Conservation (phyloP, 2,888 invertebrate genomes). For the Lasioglossum villosulum region DNA sequence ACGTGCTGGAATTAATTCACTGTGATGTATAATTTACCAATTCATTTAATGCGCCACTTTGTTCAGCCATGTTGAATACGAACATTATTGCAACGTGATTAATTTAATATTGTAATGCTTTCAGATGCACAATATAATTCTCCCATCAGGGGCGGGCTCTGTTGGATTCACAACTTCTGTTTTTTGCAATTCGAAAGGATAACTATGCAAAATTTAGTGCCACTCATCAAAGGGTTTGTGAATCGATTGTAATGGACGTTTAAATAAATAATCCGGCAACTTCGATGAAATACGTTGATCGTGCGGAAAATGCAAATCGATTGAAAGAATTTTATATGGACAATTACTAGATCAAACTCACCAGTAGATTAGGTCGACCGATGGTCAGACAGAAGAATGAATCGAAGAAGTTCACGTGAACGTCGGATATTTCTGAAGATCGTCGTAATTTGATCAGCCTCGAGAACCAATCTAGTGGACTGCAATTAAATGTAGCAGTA, state of each 20-base stretch:
- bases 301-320: background rate
- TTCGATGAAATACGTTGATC: no score
- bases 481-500: background rate
- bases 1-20: background rate
- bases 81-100: background rate
- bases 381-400: background rate
- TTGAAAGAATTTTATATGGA: background rate
- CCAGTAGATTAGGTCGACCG: background rate
- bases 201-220: background rate
- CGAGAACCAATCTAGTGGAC: background rate
- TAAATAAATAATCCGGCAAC: background rate
- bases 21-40: background rate
- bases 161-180: background rate
- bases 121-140: background rate
- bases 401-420: background rate
- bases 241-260: background rate
- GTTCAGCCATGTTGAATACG: background rate
- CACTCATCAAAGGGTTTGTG: background rate
- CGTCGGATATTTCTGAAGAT: background rate
- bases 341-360: background rate
- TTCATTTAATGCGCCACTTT: background rate
- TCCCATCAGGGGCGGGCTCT: background rate
- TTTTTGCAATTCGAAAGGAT: background rate
- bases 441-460: background rate
- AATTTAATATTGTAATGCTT: constrained; percentile 4